Evolutionary conservation across 2,888 invertebrate genomes (phyloP).

Genomic region (Ophonus ardosiacus): DNA sequence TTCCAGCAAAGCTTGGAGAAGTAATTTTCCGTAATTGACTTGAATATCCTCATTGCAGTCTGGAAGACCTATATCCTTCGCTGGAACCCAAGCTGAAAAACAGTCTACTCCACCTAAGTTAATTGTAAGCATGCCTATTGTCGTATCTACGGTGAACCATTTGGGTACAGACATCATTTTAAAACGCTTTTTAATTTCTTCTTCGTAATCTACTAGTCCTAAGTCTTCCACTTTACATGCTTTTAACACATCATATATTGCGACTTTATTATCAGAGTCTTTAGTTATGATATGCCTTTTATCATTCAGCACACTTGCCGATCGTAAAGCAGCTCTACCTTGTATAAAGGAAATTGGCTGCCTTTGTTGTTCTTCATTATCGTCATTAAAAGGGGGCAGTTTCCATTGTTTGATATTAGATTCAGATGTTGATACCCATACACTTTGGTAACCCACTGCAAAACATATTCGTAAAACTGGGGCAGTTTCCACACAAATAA

Average conservation of each 20-base stretch:
- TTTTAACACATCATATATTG: slow-evolving; percentile 95
- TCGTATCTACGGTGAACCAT: slow-evolving; percentile 99
- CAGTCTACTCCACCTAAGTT: slow-evolving; percentile 98
- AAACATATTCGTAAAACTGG: slow-evolving; percentile 91
- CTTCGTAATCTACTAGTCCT: slow-evolving; percentile 94
- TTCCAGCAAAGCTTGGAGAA: slow-evolving; percentile 96
- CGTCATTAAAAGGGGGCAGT: slow-evolving; percentile 73
- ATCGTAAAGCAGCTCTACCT: slow-evolving; percentile 96
- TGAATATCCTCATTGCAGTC: slow-evolving; percentile 83
- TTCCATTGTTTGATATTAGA: slow-evolving; percentile 77
- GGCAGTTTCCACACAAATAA: slow-evolving; percentile 95
- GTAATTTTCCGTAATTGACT: slow-evolving; percentile 96
- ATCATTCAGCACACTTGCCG: slow-evolving; percentile 95
- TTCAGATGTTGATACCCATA: slow-evolving; percentile 83
- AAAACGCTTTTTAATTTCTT: slow-evolving; percentile 93
- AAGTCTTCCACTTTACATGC: slow-evolving; percentile 93
- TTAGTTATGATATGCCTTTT: slow-evolving; percentile 97
- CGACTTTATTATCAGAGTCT: slow-evolving; percentile 94
- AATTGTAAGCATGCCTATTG: slow-evolving; percentile 98
- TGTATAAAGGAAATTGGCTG: slow-evolving; percentile 79
- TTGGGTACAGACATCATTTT: slow-evolving; percentile 98
- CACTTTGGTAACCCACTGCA: slow-evolving; percentile 81
- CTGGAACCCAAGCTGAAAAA: slow-evolving; percentile 98
- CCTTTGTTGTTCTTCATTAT: slow-evolving; percentile 72
- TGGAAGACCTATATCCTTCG: slow-evolving; percentile 92